These are phyloP conservation scores for Nothobranchius furzeri DNA, from an alignment of 2,113 vertebrate genomes.

Conservation along the genomic window DNA sequence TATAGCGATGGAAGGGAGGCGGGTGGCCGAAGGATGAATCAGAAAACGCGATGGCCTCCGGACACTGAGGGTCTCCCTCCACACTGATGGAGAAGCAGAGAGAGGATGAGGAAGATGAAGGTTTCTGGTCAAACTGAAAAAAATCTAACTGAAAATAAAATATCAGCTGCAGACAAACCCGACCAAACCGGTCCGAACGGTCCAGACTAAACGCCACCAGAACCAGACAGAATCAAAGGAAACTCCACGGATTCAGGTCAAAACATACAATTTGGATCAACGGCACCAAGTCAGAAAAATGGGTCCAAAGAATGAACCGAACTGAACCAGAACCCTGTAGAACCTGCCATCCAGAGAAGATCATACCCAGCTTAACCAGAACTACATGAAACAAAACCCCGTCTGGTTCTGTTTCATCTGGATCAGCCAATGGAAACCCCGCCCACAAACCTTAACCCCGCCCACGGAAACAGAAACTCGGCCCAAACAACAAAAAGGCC, in stretches of 20 bases:
- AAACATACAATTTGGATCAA: background rate
- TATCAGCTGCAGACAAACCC: no score
- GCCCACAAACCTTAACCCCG: no score
- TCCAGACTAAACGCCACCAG: background rate
- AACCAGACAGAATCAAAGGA: background rate
- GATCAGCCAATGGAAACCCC: no score
- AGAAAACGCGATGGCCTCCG: conserved; percentile 82
- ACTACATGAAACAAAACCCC: background rate
- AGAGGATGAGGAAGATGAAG: background rate
- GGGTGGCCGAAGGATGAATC: conserved; percentile 83
- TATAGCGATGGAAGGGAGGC: conserved; percentile 79
- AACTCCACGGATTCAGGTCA: background rate
- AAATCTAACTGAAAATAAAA: background rate
- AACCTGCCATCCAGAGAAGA: no score
- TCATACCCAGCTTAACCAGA: background rate
- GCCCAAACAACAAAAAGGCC: no score
- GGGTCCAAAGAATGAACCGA: no score
- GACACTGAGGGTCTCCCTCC: conserved; percentile 85
- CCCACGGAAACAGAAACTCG: no score
- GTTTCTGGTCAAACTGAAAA: no score
- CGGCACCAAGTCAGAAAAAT: background rate
- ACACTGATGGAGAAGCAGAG: conserved; percentile 74
- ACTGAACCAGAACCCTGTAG: no score
- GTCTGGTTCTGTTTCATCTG: no score
- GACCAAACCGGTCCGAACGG: no score